Conservation (phyloP, 2,113 vertebrate genomes). For the Coryphaenoides rupestris region DNA sequence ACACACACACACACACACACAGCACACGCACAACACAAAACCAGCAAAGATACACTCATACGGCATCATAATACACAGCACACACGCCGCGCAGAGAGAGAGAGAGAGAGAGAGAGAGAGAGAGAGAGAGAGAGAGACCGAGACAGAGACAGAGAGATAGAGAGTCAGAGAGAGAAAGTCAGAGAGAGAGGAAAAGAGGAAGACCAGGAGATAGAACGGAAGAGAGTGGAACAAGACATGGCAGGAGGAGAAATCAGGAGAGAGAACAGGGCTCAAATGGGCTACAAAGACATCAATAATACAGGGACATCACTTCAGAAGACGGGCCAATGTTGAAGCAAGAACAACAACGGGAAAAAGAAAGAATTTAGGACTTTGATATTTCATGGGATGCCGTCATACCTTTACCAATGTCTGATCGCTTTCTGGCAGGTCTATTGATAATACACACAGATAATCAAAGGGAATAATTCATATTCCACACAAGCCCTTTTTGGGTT, state of each 20-base stretch:
- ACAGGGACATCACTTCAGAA: constrained; percentile 36
- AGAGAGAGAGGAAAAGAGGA: too few species aligned
- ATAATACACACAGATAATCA: background rate
- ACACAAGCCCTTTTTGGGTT: background rate
- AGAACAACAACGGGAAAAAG: constrained; percentile 8
- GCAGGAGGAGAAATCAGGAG: constrained; percentile 13
- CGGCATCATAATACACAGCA: too few species aligned
- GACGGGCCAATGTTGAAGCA: constrained; percentile 1
- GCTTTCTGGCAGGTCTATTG: background rate
- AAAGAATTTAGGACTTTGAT: constrained; percentile 4
- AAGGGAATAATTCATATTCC: background rate
- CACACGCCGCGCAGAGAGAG: too few species aligned
- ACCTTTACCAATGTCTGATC: background rate
- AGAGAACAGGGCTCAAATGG: constrained; percentile 33
- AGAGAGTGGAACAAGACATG: constrained; percentile 28
- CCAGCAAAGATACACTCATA: too few species aligned
- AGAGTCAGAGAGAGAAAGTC: too few species aligned
- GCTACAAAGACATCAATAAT: constrained; percentile 49
- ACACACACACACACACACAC: too few species aligned
- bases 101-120: too few species aligned
- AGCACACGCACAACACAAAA: too few species aligned
- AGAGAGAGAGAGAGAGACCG: too few species aligned
- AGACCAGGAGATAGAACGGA: too few species aligned
- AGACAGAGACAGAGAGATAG: too few species aligned
- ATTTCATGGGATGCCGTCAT: constrained; percentile 9